Evolutionary conservation across 2,113 vertebrate genomes (phyloP), one percentile per base, ranked within the genome.

Genomic region (Phyllopteryx taeniolatus): DNA sequence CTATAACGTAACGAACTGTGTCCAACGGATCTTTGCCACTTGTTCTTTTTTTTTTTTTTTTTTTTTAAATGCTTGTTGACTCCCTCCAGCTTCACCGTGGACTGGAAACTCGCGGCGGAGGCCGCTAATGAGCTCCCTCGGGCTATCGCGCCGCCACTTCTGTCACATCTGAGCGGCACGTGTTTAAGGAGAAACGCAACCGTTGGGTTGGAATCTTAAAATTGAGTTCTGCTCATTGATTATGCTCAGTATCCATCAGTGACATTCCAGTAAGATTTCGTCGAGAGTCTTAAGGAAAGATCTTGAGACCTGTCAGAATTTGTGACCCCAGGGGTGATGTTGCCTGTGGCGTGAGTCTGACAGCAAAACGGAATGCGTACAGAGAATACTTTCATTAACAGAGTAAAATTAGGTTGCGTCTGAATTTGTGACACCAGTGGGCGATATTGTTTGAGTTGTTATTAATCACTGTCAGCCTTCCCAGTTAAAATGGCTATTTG

Each of bases 81-180:
- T 61, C 42, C 13, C 63, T 44, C 63, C 9, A 46, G 63, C 19
- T 42, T 27, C 11, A 10, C 19, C 39, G 35, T 19, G 20, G 39
- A 65, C 11, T 2, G 43, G 8, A 9, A 44, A 13, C 63, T 39
- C 20, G 43, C 43, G 4, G 12, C 15, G 12, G 11, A 12, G 10
- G 19, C 11, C 0, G 71, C 67, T 90, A 90, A 91, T 88, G 76
- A 90, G 82, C 76, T 86, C 89, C 87, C 81, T 22, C 27, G 88
- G 83, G 89, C 62, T 67, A 71, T 67, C n/a, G 8, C 14, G n/a
- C 54, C 4, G 5, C 15, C 31, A 39, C 31, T 61, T 33, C 12
- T 17, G 14, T 17, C 42, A n/a, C 11, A 46, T 43, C 27, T n/a
- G 22, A 44, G 9, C 64, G 7, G 14, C 64, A 47, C 64, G 4